Evolutionary conservation across 2,888 invertebrate species (phyloP).

Genomic region (Drosophila aldrichi): DNA sequence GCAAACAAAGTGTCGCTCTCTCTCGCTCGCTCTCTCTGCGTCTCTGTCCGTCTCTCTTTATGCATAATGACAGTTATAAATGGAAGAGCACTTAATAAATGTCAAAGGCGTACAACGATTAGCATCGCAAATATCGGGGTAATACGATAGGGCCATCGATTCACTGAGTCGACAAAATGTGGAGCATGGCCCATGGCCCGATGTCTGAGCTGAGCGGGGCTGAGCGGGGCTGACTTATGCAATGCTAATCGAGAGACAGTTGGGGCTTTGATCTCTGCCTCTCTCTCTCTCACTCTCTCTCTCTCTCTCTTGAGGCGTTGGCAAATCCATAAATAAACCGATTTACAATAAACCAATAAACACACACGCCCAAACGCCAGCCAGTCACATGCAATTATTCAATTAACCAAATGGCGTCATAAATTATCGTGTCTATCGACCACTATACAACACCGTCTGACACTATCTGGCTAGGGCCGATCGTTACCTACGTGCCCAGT

Average conservation of each 20-base stretch:
- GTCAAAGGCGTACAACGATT: conserved; percentile 48
- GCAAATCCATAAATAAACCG: conserved; percentile 44
- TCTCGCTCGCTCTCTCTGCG: neutral
- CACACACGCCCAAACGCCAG: conserved; percentile 51
- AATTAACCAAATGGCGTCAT: conserved; percentile 79
- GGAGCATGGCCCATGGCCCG: conserved; percentile 35
- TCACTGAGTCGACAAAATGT: conserved; percentile 40
- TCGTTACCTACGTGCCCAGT: conserved; percentile 18
- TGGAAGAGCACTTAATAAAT: conserved; percentile 31
- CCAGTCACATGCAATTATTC: conserved; percentile 78
- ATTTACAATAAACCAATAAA: conserved; percentile 38
- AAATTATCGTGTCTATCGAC: conserved; percentile 72
- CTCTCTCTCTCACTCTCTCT: too few species aligned
- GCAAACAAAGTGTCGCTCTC: conserved; percentile 10
- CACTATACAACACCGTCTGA: conserved; percentile 20
- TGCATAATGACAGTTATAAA: conserved; percentile 17
- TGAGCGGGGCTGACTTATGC: conserved; percentile 49
- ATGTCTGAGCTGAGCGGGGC: too few species aligned
- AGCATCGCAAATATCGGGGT: conserved; percentile 52
- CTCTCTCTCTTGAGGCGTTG: conserved; percentile 31
- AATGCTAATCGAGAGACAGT: conserved; percentile 30
- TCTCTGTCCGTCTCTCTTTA: neutral
- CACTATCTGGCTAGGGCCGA: conserved; percentile 38
- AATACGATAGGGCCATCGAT: conserved; percentile 61
- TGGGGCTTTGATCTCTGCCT: conserved; percentile 10